Conservation (phyloP, 2,888 invertebrate genomes). For the Tineola bisselliella region DNA sequence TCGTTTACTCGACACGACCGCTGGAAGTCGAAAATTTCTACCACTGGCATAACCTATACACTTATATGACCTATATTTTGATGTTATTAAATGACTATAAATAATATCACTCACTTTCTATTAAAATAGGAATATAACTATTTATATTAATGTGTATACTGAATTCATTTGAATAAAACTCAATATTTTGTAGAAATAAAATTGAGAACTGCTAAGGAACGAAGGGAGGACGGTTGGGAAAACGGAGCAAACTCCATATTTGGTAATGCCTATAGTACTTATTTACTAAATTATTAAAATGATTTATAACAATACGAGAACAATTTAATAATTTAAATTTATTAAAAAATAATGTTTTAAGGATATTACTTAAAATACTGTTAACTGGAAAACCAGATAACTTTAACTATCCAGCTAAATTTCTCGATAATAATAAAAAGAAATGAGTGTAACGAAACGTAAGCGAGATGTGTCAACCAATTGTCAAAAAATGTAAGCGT, state of each 20-base stretch:
- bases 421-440: background rate
- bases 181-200: constrained; percentile 49
- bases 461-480: constrained; percentile 19
- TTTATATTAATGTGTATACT: constrained; percentile 53
- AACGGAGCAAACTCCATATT: constrained; percentile 72
- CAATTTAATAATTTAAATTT: background rate
- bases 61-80: constrained; percentile 61
- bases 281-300: constrained; percentile 24
- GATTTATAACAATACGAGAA: background rate
- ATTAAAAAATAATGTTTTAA: background rate
- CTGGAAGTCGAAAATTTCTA: constrained; percentile 31
- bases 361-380: background rate
- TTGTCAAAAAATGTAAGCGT: constrained; percentile 23
- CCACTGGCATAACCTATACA: constrained; percentile 61
- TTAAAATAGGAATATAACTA: constrained; percentile 42
- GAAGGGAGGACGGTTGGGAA: constrained; percentile 63
- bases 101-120: constrained; percentile 52
- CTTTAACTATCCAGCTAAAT: background rate
- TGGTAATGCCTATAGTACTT: constrained; percentile 70
- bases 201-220: constrained; percentile 64
- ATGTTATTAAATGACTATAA: constrained; percentile 38
- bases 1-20: constrained; percentile 36
- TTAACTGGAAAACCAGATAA: background rate
- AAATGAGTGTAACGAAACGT: background rate
- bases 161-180: constrained; percentile 61